A percentile compares a stretch with the other conserved stretches of the same genome.
phyloP scores from a whole-genome alignment of 2,797 vertebrate species.

The Spinus pinus region DNA sequence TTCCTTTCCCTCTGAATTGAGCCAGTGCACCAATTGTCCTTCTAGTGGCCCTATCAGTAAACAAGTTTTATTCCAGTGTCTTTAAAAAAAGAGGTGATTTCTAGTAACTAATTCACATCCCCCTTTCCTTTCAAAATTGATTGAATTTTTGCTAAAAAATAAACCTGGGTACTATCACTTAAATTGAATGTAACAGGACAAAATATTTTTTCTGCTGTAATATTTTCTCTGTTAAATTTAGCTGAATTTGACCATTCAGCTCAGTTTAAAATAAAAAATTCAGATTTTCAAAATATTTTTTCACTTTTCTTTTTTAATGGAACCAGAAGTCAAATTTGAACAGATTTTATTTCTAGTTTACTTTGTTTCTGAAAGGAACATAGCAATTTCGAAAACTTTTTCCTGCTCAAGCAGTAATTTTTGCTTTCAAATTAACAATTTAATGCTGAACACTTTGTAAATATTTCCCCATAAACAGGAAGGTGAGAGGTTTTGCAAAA shows the following conservation, averaged over 20 bases:
- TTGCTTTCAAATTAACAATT: neutral
- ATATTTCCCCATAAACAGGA: neutral
- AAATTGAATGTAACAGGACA: neutral
- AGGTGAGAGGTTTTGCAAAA: neutral
- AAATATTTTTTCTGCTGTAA: neutral
- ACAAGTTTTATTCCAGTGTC: neutral
- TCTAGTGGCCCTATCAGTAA: neutral
- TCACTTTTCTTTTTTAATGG: neutral
- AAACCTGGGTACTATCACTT: neutral
- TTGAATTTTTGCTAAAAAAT: neutral
- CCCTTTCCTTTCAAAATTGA: neutral
- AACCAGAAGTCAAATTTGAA: neutral
- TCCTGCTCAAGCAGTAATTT: neutral
- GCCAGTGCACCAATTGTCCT: neutral
- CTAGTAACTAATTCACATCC: neutral
- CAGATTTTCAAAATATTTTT: neutral
- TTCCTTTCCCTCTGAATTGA: neutral
- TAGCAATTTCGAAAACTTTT: neutral
- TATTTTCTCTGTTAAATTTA: neutral
- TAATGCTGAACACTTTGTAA: neutral
- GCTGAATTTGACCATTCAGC: neutral
- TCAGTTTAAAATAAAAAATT: neutral
- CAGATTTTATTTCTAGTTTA: neutral
- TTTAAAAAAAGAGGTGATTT: neutral
- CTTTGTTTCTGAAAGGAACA: neutral